A percentile compares a stretch with the other conserved stretches of the same genome.
phyloP scores from a whole-genome alignment of 2,888 invertebrate species.

The Polymixis lichenea region DNA sequence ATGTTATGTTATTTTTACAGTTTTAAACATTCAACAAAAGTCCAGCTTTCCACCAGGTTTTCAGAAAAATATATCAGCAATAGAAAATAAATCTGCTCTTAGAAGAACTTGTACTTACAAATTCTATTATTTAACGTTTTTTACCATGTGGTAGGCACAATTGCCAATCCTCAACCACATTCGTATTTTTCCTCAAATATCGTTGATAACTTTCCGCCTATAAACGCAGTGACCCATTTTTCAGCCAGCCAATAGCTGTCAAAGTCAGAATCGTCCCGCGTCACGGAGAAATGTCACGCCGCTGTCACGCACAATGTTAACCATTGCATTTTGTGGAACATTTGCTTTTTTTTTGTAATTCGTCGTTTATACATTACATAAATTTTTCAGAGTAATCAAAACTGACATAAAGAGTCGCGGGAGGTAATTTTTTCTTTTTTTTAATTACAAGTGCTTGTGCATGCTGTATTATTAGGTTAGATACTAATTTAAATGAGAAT shows the following conservation, averaged over 20 bases:
- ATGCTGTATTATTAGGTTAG: neutral
- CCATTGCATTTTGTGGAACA: slow-evolving; percentile 1
- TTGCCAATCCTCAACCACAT: neutral
- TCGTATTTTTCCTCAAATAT: slow-evolving; percentile 42
- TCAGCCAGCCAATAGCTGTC: slow-evolving; percentile 60
- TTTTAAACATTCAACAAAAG: neutral
- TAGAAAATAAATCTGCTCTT: neutral
- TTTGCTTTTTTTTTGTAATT: neutral
- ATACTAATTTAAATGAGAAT: neutral
- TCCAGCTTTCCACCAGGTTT: neutral
- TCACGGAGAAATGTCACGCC: slow-evolving; percentile 34
- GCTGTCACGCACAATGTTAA: slow-evolving; percentile 13
- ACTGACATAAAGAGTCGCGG: neutral
- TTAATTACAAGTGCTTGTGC: neutral
- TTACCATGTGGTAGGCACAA: neutral
- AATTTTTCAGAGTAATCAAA: neutral
- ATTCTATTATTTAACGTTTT: neutral
- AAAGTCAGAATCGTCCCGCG: slow-evolving; percentile 44
- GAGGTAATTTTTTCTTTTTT: too few species aligned
- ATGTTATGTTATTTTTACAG: neutral
- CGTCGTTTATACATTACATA: neutral
- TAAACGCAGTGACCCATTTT: slow-evolving; percentile 59
- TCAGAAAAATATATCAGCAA: neutral
- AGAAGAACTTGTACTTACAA: neutral
- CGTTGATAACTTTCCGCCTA: slow-evolving; percentile 32